phyloP scores from a whole-genome alignment of 2,888 invertebrate species.

The Thalpophila matura region DNA sequence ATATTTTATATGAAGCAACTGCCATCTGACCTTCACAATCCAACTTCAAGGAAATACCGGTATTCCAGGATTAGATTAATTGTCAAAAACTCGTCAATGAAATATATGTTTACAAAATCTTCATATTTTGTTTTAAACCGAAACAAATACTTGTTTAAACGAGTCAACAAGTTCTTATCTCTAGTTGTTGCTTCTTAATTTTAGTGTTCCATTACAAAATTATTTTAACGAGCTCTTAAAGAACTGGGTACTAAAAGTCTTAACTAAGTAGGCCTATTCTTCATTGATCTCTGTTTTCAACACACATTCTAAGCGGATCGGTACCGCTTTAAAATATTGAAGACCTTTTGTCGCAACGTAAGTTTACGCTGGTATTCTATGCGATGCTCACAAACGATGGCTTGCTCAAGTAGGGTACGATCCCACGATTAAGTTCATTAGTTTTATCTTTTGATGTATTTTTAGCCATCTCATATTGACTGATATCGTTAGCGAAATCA shows the following conservation, averaged over 20 bases:
- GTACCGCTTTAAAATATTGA: slow-evolving; percentile 40
- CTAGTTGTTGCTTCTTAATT: neutral
- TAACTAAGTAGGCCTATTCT: neutral
- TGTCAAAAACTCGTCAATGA: too few relatives aligned
- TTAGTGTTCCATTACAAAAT: neutral
- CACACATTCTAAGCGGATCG: slow-evolving; percentile 4
- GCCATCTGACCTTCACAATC: too few relatives aligned
- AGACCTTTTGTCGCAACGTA: slow-evolving; percentile 52
- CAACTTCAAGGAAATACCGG: too few relatives aligned
- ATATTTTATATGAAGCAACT: too few relatives aligned
- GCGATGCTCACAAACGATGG: slow-evolving; percentile 38
- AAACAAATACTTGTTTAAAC: neutral
- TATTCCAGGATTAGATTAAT: too few relatives aligned
- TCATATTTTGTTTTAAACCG: neutral
- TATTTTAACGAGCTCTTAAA: slow-evolving; percentile 7
- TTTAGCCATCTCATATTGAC: slow-evolving; percentile 42
- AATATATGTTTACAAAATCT: too few relatives aligned
- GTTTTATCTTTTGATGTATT: slow-evolving; percentile 46
- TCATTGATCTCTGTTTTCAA: slow-evolving; percentile 7
- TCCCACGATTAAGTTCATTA: slow-evolving; percentile 60
- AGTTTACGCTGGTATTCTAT: slow-evolving; percentile 41
- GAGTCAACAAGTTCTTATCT: neutral
- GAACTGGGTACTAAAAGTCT: neutral
- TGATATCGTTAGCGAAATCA: slow-evolving; percentile 34
- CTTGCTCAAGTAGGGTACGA: slow-evolving; percentile 51